These are phyloP conservation scores for Tetrax tetrax DNA, from an alignment of 2,113 vertebrate species.

Conservation along the genomic window DNA sequence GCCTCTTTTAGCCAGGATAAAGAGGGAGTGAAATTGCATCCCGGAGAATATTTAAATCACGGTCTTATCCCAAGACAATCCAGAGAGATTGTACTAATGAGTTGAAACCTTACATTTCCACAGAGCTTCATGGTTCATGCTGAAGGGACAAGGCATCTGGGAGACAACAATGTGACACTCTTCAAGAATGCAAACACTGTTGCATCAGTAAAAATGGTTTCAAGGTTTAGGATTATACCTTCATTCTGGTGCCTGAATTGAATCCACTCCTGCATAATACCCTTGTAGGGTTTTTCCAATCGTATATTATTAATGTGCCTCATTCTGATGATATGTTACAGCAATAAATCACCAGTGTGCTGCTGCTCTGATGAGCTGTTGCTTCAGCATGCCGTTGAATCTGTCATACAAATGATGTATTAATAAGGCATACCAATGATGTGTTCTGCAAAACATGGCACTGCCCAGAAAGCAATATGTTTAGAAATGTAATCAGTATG, in stretches of 20 bases:
- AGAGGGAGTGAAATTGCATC: neutral
- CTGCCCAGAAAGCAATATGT: constrained; percentile 56
- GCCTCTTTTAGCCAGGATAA: neutral
- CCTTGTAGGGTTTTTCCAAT: neutral
- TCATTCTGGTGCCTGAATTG: neutral
- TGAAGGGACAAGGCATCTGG: neutral
- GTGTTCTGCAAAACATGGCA: constrained; percentile 22
- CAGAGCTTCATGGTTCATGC: neutral
- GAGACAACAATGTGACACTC: neutral
- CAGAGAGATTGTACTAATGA: neutral
- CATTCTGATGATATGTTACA: constrained; percentile 36
- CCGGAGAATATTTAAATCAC: neutral
- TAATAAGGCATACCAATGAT: constrained; percentile 45
- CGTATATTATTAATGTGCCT: constrained; percentile 37
- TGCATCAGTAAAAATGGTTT: neutral
- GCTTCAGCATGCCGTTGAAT: constrained; percentile 45
- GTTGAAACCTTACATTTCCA: neutral
- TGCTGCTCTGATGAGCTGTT: constrained; percentile 59
- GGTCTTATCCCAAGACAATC: neutral
- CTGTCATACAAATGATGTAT: constrained; percentile 62
- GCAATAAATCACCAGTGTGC: constrained; percentile 56
- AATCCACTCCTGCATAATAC: constrained; percentile 4
- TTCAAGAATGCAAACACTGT: neutral
- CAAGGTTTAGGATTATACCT: neutral
- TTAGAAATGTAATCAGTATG: constrained; percentile 44